Evolutionary conservation across 2,888 invertebrate genomes (phyloP).

Genomic region (Biston betularia): DNA sequence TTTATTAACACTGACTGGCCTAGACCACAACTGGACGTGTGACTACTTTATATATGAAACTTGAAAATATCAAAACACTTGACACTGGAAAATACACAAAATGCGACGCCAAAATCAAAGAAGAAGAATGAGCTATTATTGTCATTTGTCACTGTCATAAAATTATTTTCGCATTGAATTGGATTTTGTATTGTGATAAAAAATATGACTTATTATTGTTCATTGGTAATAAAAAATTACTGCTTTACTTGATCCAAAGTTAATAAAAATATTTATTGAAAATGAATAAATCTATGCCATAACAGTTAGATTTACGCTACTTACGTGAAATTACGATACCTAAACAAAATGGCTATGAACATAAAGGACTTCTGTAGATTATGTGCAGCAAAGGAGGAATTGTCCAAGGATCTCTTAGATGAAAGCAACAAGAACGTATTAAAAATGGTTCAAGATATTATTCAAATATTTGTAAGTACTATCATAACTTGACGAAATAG

Average conservation of each 20-base stretch:
- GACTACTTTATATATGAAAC: too few species aligned
- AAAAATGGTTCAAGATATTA: conserved; percentile 72
- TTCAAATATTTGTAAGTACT: conserved; percentile 71
- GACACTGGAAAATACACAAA: too few species aligned
- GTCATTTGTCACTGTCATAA: too few species aligned
- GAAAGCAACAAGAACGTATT: conserved; percentile 70
- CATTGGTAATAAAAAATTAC: not conserved
- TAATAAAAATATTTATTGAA: not conserved
- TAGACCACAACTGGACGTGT: too few species aligned
- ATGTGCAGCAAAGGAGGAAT: conserved; percentile 74
- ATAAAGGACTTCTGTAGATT: conserved; percentile 75
- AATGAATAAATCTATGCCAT: not conserved
- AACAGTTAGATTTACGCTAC: not conserved
- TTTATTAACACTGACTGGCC: too few species aligned
- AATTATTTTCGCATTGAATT: not conserved
- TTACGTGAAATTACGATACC: not conserved
- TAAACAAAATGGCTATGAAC: conserved; percentile 51
- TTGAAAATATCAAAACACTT: too few species aligned
- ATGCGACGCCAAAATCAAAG: too few species aligned
- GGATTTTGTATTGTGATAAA: not conserved
- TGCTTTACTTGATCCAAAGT: not conserved
- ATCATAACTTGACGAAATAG: not conserved
- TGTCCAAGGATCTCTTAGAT: conserved; percentile 75
- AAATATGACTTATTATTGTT: not conserved
- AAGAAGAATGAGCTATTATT: too few species aligned